Evolutionary conservation across 2,113 vertebrate genomes (phyloP), one percentile per base, ranked within the genome.

Genomic region (Mohoua ochrocephala): DNA sequence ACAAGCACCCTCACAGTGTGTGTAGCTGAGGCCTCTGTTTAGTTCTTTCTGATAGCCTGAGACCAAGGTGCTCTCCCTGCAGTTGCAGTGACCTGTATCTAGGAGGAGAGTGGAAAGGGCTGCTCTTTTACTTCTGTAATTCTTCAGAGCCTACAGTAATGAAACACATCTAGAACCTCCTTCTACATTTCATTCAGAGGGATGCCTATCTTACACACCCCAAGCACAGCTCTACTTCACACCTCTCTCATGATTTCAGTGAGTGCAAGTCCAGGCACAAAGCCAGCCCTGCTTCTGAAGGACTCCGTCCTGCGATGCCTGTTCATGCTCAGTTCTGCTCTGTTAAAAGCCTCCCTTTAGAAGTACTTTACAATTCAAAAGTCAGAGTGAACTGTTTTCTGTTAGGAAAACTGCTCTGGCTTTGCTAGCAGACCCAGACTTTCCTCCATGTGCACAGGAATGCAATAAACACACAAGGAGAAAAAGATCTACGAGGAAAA

Each of bases 401-500:
- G n/a, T 52, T 91, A 0, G 0, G 83, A 79, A 82, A 84, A 61
- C 78, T 59, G 19, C 61, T 83, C 77, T 61, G n/a, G 45, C 47
- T 61, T 75, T 44, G 13, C 53, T 44, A 80, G 28, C 33, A 80
- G 74, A 84, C 24, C 27, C 50, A 68, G 61, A 61, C 16, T 84
- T 82, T 65, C 52, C 53, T 56, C 59, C 50, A 42, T 41, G 37
- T 33, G 42, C 50, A 81, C 31, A 86, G 81, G 93, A 93, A 95
- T 76, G 64, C 60, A 78, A 41, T 47, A 77, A 84, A 80, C 22
- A 83, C 49, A 44, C 20, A 28, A 37, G 39, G 37, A 91, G 64
- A 86, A 88, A 96, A 63, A 91, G 35, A 93, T 84, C 60, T 70
- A 50, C 1, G 44, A 94, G 64, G 60, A 96, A 95, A 96, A 91